Evolutionary conservation across 2,113 vertebrate genomes (phyloP).

Genomic region (Amphiprion percula): DNA sequence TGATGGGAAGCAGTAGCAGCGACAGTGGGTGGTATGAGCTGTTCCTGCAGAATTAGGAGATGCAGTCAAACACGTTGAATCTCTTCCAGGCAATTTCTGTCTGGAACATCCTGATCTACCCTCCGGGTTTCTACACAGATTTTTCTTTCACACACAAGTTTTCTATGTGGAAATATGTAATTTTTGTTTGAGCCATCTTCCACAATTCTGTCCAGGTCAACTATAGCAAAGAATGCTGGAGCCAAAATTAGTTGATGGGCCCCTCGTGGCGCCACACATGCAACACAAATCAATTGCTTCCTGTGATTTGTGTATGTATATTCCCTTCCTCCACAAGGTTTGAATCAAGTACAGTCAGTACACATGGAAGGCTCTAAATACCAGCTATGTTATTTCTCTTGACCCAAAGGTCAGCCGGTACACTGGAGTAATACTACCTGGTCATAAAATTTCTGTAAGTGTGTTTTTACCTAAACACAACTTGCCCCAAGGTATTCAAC

Average conservation of each 20-base stretch:
- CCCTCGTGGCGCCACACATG: neutral
- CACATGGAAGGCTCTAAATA: neutral
- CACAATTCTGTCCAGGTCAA: neutral
- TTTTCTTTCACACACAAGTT: slow-evolving; percentile 5
- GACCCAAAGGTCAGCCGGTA: neutral
- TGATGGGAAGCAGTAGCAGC: slow-evolving; percentile 57
- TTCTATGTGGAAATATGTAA: neutral
- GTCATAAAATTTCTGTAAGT: neutral
- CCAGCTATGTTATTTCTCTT: neutral
- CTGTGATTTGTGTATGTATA: neutral
- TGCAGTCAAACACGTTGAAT: slow-evolving; percentile 17
- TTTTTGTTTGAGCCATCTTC: slow-evolving; percentile 1
- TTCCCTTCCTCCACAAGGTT: neutral
- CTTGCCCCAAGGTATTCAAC: neutral
- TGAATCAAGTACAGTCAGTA: neutral
- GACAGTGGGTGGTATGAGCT: slow-evolving; percentile 7
- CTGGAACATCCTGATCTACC: slow-evolving; percentile 43
- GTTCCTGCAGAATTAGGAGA: neutral
- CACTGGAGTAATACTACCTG: neutral
- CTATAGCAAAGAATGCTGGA: neutral
- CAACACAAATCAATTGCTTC: neutral
- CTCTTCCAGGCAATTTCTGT: slow-evolving; percentile 24
- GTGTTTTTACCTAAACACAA: neutral
- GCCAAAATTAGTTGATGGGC: neutral
- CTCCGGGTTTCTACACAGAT: neutral